These are phyloP conservation scores for Gymnosoma rotundatum DNA, from an alignment of 2,888 invertebrate species.

Conservation along the genomic window DNA sequence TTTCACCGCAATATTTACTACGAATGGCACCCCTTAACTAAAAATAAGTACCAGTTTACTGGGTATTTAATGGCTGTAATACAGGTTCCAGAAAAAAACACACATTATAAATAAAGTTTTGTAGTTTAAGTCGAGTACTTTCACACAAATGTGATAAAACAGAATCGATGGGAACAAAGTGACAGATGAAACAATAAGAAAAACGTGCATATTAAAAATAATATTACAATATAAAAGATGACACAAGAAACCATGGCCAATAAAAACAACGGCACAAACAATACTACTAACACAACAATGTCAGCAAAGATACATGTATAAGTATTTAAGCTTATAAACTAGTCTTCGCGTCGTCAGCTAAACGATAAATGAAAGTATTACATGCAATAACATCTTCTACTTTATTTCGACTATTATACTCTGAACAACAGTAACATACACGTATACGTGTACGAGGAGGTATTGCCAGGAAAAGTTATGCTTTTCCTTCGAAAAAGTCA, in stretches of 20 bases:
- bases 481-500: too few relatives aligned
- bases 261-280: constrained; percentile 15
- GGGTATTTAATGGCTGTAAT: constrained; percentile 3
- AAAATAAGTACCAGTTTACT: constrained; percentile 22
- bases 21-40: constrained; percentile 15
- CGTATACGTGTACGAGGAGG: neutral
- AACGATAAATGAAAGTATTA: constrained; percentile 38
- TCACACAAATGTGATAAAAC: neutral
- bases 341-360: constrained; percentile 62
- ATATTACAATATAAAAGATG: neutral
- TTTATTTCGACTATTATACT: constrained; percentile 42
- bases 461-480: too few relatives aligned
- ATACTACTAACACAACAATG: neutral
- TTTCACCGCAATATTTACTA: neutral
- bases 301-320: neutral
- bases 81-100: neutral
- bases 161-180: constrained; percentile 41
- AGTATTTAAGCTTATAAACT: constrained; percentile 13
- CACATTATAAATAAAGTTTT: too few relatives aligned
- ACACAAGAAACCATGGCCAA: constrained; percentile 25
- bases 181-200: constrained; percentile 56
- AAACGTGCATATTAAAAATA: constrained; percentile 53
- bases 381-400: constrained; percentile 42
- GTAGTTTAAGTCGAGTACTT: too few relatives aligned
- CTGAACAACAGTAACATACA: neutral